Conservation (phyloP, 2,797 vertebrate species). For the Sphenodon punctatus region DNA sequence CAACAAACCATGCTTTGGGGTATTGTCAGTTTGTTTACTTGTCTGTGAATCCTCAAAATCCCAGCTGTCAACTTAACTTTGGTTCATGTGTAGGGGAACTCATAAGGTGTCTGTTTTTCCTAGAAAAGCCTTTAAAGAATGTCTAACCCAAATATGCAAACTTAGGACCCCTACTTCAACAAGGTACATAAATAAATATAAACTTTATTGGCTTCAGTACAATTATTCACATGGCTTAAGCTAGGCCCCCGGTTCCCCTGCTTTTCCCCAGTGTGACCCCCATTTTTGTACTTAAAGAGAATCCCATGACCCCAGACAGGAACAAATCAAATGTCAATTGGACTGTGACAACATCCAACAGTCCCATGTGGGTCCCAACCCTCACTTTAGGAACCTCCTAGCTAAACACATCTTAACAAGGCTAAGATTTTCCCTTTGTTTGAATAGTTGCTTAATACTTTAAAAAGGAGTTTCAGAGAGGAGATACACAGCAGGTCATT, state of each 20-base stretch:
- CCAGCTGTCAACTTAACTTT: slow-evolving; percentile 44
- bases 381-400: too few relatives aligned
- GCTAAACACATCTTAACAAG: too few relatives aligned
- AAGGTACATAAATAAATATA: slow-evolving; percentile 27
- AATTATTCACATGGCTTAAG: slow-evolving; percentile 39
- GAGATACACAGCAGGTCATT: too few relatives aligned
- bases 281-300: too few relatives aligned
- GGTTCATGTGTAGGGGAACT: slow-evolving; percentile 48
- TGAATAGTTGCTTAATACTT: too few relatives aligned
- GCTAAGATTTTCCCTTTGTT: too few relatives aligned
- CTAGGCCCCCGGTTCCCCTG: not conserved
- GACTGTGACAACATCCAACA: too few relatives aligned
- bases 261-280: too few relatives aligned
- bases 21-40: slow-evolving; percentile 60
- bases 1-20: slow-evolving; percentile 31
- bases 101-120: not conserved
- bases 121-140: slow-evolving; percentile 36
- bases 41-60: slow-evolving; percentile 13
- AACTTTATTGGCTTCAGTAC: slow-evolving; percentile 19
- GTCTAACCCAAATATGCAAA: slow-evolving; percentile 47
- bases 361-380: too few relatives aligned
- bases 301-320: too few relatives aligned
- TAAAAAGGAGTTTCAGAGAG: too few relatives aligned
- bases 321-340: too few relatives aligned
- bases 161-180: slow-evolving; percentile 17